These are phyloP conservation scores for Bradypodion ventrale DNA, from an alignment of 2,797 vertebrate genomes.

Conservation along the genomic window DNA sequence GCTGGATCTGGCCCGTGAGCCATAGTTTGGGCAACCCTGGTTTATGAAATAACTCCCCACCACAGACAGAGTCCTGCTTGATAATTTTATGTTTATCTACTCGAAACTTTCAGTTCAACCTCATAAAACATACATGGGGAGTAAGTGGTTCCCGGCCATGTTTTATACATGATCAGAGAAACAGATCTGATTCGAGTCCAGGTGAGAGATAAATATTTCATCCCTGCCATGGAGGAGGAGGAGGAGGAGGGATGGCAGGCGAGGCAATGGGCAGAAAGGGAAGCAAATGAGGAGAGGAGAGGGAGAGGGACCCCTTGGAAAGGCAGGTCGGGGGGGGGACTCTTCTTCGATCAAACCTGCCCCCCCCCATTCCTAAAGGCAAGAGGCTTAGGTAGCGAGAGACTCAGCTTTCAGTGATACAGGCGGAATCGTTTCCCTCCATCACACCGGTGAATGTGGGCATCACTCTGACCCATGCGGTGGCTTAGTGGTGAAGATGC, in stretches of 20 bases:
- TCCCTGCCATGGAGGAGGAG: neutral
- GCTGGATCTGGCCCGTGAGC: no score
- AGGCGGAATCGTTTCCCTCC: no score
- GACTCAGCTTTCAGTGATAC: no score
- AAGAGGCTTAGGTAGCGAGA: no score
- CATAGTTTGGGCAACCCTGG: no score
- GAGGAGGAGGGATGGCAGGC: neutral
- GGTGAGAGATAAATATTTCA: conserved; percentile 17
- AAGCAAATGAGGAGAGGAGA: neutral
- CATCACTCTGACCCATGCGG: no score
- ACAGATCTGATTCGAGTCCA: conserved; percentile 52
- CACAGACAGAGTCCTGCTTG: conserved; percentile 72
- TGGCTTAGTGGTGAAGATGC: no score
- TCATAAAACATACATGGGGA: conserved; percentile 81
- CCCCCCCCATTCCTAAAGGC: no score
- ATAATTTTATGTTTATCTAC: conserved; percentile 81
- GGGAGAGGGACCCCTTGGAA: no score
- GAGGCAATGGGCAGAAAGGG: neutral
- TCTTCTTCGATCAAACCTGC: no score
- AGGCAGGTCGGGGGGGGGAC: no score
- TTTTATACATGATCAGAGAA: conserved; percentile 80
- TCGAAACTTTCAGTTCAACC: conserved; percentile 72
- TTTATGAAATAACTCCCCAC: conserved; percentile 66
- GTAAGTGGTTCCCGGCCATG: conserved; percentile 76
- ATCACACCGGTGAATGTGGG: no score